Evolutionary conservation across 2,888 invertebrate genomes (phyloP).

Genomic region (Macaria liturata): DNA sequence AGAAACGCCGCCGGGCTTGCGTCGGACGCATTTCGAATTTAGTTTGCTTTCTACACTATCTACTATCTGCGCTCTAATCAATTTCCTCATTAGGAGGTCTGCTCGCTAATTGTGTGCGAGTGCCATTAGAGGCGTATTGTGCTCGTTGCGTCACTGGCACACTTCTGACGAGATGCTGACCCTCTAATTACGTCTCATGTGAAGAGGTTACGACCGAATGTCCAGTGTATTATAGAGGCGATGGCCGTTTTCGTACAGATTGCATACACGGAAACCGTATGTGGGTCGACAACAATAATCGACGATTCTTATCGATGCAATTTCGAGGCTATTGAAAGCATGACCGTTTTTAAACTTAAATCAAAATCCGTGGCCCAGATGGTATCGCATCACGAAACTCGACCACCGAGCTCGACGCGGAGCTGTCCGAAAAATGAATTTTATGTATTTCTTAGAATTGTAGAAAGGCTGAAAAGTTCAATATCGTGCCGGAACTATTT

Average conservation of each 20-base stretch:
- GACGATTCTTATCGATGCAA: constrained; percentile 45
- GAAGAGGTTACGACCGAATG: constrained; percentile 66
- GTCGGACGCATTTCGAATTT: constrained; percentile 68
- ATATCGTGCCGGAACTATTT: constrained; percentile 27
- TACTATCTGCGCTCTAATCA: constrained; percentile 27
- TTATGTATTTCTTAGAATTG: constrained; percentile 18
- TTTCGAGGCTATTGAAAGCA: constrained; percentile 58
- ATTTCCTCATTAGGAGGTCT: constrained; percentile 33
- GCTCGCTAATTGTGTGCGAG: constrained; percentile 59
- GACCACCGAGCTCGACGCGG: constrained; percentile 24
- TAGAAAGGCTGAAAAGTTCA: constrained; percentile 22
- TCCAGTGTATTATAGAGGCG: constrained; percentile 41
- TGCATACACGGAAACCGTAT: constrained; percentile 56
- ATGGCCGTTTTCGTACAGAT: constrained; percentile 49
- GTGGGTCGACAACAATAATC: constrained; percentile 63
- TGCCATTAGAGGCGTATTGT: constrained; percentile 35
- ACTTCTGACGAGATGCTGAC: constrained; percentile 67
- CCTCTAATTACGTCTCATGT: constrained; percentile 68
- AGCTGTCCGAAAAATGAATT: constrained; percentile 20
- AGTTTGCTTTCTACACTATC: constrained; percentile 62
- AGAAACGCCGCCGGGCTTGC: constrained; percentile 57
- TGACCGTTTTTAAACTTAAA: constrained; percentile 48
- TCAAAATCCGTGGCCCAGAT: constrained; percentile 41
- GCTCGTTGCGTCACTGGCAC: constrained; percentile 64
- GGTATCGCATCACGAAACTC: constrained; percentile 42